Conservation (phyloP, 2,797 vertebrate genomes). For the Darevskia nairensis region DNA sequence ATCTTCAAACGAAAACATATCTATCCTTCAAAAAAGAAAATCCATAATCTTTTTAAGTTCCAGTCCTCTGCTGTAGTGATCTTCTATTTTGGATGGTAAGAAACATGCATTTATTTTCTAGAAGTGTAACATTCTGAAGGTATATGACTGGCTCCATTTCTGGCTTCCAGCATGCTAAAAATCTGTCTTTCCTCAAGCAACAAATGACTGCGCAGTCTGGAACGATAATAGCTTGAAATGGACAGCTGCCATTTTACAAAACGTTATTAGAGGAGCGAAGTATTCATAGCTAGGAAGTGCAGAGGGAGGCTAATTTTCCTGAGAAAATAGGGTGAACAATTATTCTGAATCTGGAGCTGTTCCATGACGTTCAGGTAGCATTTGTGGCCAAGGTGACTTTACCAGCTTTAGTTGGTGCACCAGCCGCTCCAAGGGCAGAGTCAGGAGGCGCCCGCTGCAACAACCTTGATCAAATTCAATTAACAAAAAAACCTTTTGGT, state of each 20-base stretch:
- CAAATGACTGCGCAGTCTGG: conserved; percentile 40
- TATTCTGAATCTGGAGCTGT: not conserved
- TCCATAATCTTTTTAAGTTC: not conserved
- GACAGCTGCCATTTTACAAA: conserved; percentile 45
- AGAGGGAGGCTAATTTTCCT: not conserved
- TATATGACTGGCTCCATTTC: conserved; percentile 55
- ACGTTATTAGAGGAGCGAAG: conserved; percentile 45
- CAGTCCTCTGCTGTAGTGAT: conserved; percentile 20
- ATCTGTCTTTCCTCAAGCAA: conserved; percentile 54
- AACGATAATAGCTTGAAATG: conserved; percentile 48
- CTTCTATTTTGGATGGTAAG: conserved; percentile 29
- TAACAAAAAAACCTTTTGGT: not conserved
- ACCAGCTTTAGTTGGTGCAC: not conserved
- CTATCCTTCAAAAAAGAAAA: not conserved
- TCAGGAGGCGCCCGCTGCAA: not conserved
- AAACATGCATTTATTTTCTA: conserved; percentile 38
- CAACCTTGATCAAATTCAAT: too few relatives aligned
- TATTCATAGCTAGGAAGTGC: not conserved
- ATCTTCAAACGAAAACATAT: conserved; percentile 4
- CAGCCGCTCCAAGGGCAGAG: not conserved
- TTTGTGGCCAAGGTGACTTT: not conserved
- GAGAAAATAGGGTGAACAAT: not conserved
- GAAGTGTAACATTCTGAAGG: conserved; percentile 43
- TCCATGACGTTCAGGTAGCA: not conserved
- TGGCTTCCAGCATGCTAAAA: conserved; percentile 59